A percentile compares a stretch with the other conserved stretches of the same genome.
These are phyloP conservation scores for Apus apus DNA, from an alignment of 2,113 vertebrate species.

Conservation along the genomic window DNA sequence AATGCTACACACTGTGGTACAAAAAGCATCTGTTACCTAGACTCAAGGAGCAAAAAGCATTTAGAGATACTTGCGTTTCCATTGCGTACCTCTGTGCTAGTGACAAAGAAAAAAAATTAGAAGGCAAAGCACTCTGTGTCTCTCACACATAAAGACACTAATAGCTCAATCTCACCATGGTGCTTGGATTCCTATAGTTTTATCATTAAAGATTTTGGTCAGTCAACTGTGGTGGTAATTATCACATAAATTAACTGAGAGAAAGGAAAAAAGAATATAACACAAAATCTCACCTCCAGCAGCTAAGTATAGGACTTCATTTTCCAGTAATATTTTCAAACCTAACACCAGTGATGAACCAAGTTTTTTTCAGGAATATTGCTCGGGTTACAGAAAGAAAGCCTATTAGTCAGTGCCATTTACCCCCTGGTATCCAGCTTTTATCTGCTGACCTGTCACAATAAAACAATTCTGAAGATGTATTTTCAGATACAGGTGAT, in stretches of 20 bases:
- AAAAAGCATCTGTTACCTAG: accelerated
- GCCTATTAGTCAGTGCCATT: constrained; percentile 59
- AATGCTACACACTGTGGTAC: neutral
- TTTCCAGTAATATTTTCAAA: constrained; percentile 48
- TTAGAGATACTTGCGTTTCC: neutral
- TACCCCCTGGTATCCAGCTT: constrained; percentile 62
- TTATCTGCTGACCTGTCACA: constrained; percentile 67
- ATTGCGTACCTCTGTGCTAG: neutral
- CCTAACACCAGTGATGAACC: constrained; percentile 52
- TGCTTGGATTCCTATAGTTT: constrained; percentile 42
- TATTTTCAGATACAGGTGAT: constrained; percentile 69
- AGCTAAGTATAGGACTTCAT: constrained; percentile 41
- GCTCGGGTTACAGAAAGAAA: constrained; percentile 48
- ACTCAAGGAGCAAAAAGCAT: neutral
- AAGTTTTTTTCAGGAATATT: constrained; percentile 6
- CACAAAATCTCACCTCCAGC: constrained; percentile 14
- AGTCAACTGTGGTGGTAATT: constrained; percentile 67
- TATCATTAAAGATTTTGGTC: constrained; percentile 68
- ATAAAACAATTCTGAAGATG: constrained; percentile 67
- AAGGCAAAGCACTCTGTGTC: neutral
- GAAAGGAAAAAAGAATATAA: neutral
- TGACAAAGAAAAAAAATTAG: neutral
- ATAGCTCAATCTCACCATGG: constrained; percentile 47
- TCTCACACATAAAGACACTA: constrained; percentile 28
- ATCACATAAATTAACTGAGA: constrained; percentile 70